Evolutionary conservation across 1,140 invertebrate species (phyloP), one percentile per base, ranked within the genome.

Genomic region (Drosophila burlai): DNA sequence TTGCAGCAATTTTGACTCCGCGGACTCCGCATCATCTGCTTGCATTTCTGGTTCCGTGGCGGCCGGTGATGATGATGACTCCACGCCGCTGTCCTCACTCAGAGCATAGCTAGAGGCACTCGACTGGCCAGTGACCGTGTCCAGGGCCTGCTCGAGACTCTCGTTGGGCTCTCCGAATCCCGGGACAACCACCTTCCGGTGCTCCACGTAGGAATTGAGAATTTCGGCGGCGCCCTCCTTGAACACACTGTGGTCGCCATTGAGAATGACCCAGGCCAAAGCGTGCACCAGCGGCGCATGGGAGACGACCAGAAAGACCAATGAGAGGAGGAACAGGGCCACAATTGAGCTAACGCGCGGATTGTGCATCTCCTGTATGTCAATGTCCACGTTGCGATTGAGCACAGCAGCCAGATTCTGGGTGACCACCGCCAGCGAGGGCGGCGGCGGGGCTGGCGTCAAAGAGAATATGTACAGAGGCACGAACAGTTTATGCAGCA

Each of bases 401-500:
- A 95, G 80, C 68, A 95, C 95, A 16, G 94, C 94, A 73, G 95
- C 94, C 66, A 95, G 75, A 84, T 95, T 95, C 76, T 94, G 93
- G 4, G 94, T 95, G 13, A 95, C 95, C 15, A 94, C 93, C 58
- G 95, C 95, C 67, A 95, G 94, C 4, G 92, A 93, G 9, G 66
- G 90, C 40, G 84, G 84, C 6, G 89, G 87, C 13, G 92, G 92
- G 2, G 91, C 82, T 47, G 94, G 94, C 29, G 95, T 96, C 18
- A 99, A 93, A 10, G 98, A 99, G 93, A 97, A 98, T 65, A 99
- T 97, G 91, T 99, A 99, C 38, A 99, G 94, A 13, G 99, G 99
- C 72, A 99, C 96, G 34, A 99, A 94, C 3, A 99, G 94, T 93
- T 98, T 97, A 92, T 99, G 97, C 29, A 99, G 94, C 29, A 99